Conservation (phyloP, 2,797 vertebrate species). For the Myripristis jacobus region DNA sequence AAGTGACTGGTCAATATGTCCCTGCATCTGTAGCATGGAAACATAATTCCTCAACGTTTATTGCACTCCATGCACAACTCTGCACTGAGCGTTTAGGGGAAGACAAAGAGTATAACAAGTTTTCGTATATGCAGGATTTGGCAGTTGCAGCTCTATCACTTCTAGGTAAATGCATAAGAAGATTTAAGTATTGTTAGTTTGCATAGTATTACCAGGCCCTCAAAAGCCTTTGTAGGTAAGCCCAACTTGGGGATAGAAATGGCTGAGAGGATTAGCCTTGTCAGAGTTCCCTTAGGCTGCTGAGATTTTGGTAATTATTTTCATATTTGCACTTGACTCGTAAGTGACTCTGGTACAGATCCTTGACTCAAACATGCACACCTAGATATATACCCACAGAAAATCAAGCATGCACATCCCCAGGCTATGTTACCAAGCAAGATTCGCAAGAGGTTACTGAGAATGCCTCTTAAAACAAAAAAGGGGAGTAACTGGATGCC, state of each 20-base stretch:
- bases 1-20: neutral
- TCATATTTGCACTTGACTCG: constrained; percentile 70
- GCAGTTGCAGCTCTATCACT: constrained; percentile 21
- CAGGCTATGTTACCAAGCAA: constrained; percentile 10
- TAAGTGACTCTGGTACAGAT: constrained; percentile 47
- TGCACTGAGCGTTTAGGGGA: neutral
- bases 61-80: neutral
- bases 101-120: neutral
- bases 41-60: neutral
- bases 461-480: neutral
- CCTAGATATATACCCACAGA: constrained; percentile 1
- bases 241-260: constrained; percentile 47
- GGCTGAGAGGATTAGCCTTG: constrained; percentile 66
- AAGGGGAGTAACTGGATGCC: neutral
- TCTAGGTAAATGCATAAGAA: constrained; percentile 37
- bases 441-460: constrained; percentile 1
- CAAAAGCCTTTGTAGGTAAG: constrained; percentile 44
- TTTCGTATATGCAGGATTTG: neutral
- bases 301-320: constrained; percentile 73
- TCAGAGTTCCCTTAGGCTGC: constrained; percentile 54
- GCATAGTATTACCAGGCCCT: constrained; percentile 34
- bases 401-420: neutral
- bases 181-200: constrained; percentile 44
- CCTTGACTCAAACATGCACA: constrained; percentile 23
- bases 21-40: neutral